These are phyloP conservation scores for Teleogryllus oceanicus DNA, from an alignment of 2,888 invertebrate species.

Conservation along the genomic window DNA sequence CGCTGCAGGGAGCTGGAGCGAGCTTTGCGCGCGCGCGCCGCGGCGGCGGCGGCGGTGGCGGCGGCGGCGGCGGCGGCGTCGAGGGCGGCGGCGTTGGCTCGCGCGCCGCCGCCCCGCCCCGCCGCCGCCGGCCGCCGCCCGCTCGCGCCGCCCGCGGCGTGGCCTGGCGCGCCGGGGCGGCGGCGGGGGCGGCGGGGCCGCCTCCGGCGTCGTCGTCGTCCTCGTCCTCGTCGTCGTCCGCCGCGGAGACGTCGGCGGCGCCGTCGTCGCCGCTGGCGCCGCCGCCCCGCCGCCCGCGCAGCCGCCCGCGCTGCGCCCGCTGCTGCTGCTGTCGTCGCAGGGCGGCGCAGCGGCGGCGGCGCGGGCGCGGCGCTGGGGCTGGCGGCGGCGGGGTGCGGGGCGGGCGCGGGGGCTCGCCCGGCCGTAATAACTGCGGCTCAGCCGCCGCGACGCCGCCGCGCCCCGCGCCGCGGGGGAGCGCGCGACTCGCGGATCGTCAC, in stretches of 20 bases:
- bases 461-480: background rate
- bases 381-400: background rate
- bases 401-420: too few species aligned
- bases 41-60: background rate
- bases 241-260: conserved; percentile 46
- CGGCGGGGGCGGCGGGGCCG: too few species aligned
- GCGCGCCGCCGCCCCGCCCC: too few species aligned
- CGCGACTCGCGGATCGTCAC: conserved; percentile 49
- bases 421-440: too few species aligned
- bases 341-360: conserved; percentile 25
- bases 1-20: conserved; percentile 69
- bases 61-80: too few species aligned
- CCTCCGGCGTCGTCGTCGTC: too few species aligned
- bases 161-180: too few species aligned
- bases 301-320: conserved; percentile 10
- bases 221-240: conserved; percentile 43
- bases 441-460: conserved; percentile 42
- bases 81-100: too few species aligned
- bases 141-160: conserved; percentile 22
- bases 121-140: conserved; percentile 38
- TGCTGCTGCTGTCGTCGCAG: conserved; percentile 48
- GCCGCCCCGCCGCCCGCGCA: conserved; percentile 49
- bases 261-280: conserved; percentile 44
- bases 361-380: background rate
- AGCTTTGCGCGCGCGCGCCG: conserved; percentile 53